These are phyloP conservation scores for Camponotus floridanus DNA, from an alignment of 1,140 invertebrate species.

Conservation along the genomic window DNA sequence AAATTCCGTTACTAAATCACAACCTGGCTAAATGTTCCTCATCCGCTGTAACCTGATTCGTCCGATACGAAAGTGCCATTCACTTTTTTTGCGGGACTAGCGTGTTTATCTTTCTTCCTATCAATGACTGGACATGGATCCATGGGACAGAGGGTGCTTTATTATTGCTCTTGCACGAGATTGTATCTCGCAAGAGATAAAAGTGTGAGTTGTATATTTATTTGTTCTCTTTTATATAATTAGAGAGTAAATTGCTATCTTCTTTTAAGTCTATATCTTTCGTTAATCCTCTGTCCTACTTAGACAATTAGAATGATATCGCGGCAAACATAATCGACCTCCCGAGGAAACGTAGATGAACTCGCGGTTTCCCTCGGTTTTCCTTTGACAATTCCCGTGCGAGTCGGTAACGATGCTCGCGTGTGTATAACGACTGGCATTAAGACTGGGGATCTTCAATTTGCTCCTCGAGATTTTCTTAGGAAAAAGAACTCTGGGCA, in stretches of 20 bases:
- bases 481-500: conserved; percentile 44
- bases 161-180: background rate
- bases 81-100: conserved; percentile 16
- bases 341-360: conserved; percentile 46
- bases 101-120: conserved; percentile 20
- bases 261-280: conserved; percentile 26
- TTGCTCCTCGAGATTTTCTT: conserved; percentile 52
- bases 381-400: conserved; percentile 47
- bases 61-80: conserved; percentile 39
- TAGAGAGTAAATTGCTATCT: background rate
- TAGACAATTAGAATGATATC: conserved; percentile 38
- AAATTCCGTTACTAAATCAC: conserved; percentile 22
- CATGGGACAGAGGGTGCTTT: background rate
- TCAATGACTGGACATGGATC: background rate
- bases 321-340: conserved; percentile 1
- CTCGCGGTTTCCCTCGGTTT: conserved; percentile 37
- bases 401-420: conserved; percentile 57
- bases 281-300: conserved; percentile 28
- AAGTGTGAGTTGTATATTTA: conserved; percentile 19
- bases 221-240: background rate
- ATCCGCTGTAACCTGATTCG: conserved; percentile 22
- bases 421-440: conserved; percentile 68
- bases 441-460: conserved; percentile 60
- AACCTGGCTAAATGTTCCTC: conserved; percentile 12
- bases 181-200: background rate